These are phyloP conservation scores for Myanophis thanlyinensis DNA, from an alignment of 2,113 vertebrate genomes.

Conservation along the genomic window DNA sequence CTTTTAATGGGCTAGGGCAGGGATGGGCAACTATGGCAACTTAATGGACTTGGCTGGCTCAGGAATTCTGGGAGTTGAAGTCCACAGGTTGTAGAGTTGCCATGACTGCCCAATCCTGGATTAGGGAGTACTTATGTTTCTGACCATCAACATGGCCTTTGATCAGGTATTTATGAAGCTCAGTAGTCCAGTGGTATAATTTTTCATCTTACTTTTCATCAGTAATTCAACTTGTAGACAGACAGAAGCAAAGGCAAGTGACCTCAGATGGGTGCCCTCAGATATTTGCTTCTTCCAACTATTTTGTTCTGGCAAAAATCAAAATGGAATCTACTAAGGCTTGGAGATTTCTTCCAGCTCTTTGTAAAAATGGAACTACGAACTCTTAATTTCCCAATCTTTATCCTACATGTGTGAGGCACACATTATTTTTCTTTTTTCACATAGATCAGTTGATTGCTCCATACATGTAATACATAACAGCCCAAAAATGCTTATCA, in stretches of 20 bases:
- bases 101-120: background rate
- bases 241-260: too few species aligned
- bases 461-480: background rate
- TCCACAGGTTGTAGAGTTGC: background rate
- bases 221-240: background rate
- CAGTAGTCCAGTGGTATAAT: background rate
- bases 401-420: background rate
- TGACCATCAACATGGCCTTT: background rate
- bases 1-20: background rate
- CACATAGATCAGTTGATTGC: background rate
- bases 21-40: background rate
- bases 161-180: background rate
- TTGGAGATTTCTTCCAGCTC: background rate
- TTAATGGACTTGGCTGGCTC: background rate
- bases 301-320: background rate
- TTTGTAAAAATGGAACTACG: background rate
- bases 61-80: background rate
- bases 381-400: background rate
- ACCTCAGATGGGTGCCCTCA: background rate
- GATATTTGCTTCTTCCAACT: background rate
- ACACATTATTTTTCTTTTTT: background rate
- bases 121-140: background rate
- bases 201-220: background rate
- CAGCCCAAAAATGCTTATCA: background rate
- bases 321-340: background rate